Conservation (phyloP, 1,140 invertebrate genomes). For the Heliothis subflexa region DNA sequence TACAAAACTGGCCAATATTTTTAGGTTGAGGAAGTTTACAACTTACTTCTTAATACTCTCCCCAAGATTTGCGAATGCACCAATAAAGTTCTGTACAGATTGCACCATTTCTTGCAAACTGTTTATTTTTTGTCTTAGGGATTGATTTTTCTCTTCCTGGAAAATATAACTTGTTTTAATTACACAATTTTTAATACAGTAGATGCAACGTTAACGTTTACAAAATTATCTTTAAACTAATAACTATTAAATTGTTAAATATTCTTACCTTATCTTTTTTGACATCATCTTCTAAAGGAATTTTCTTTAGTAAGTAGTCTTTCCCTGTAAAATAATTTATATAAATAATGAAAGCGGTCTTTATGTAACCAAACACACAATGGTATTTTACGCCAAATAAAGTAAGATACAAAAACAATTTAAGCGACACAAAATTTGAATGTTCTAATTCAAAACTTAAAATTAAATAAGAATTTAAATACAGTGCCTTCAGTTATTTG, state of each 20-base stretch:
- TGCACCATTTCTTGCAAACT: constrained; percentile 95
- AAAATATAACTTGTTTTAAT: constrained; percentile 48
- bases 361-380: not conserved
- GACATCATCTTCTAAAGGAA: constrained; percentile 43
- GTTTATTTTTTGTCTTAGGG: constrained; percentile 74
- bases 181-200: not conserved
- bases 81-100: constrained; percentile 96
- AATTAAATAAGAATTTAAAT: not conserved
- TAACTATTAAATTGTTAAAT: not conserved
- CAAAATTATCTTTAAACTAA: no score
- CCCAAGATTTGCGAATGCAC: constrained; percentile 94
- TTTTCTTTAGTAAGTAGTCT: constrained; percentile 37
- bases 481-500: not conserved
- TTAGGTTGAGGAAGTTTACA: not conserved
- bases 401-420: no score
- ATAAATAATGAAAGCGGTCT: not conserved
- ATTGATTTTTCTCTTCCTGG: constrained; percentile 72
- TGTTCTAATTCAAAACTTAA: not conserved
- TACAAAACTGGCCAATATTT: not conserved
- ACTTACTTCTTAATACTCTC: constrained; percentile 97
- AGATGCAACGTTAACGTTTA: no score
- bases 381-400: no score
- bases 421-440: no score
- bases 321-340: constrained; percentile 49
- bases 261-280: constrained; percentile 64